Conservation (phyloP, 1,140 invertebrate species). For the Drosophila obscura region DNA sequence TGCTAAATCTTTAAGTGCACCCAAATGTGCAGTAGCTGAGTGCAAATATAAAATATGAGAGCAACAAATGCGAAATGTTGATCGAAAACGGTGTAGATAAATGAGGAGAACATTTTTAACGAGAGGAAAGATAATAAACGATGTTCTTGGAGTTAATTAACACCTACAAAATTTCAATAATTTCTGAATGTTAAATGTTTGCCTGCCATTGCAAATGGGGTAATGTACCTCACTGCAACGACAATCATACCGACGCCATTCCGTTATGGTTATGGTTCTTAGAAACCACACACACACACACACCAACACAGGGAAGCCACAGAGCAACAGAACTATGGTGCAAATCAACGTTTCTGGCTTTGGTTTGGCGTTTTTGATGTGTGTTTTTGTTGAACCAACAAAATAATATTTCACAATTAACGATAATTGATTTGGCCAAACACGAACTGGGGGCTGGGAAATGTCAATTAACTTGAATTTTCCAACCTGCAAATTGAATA, state of each 20-base stretch:
- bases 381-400: conserved; percentile 38
- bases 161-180: too few species aligned
- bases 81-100: too few species aligned
- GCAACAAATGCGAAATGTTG: too few species aligned
- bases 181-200: neutral
- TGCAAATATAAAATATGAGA: too few species aligned
- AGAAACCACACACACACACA: conserved; percentile 1
- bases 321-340: conserved; percentile 39
- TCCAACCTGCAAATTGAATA: conserved; percentile 52
- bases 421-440: conserved; percentile 70
- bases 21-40: too few species aligned
- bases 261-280: too few species aligned
- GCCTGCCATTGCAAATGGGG: neutral
- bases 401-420: conserved; percentile 77
- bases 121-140: too few species aligned
- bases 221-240: too few species aligned
- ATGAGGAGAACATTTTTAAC: too few species aligned
- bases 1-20: too few species aligned
- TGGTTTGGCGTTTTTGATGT: conserved; percentile 16
- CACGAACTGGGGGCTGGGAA: conserved; percentile 28
- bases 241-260: too few species aligned
- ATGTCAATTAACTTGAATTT: conserved; percentile 55
- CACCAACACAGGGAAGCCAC: conserved; percentile 10
- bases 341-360: conserved; percentile 55
- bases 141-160: too few species aligned